Conservation (phyloP, 2,888 invertebrate species). For the Ypsolopha sequella region DNA sequence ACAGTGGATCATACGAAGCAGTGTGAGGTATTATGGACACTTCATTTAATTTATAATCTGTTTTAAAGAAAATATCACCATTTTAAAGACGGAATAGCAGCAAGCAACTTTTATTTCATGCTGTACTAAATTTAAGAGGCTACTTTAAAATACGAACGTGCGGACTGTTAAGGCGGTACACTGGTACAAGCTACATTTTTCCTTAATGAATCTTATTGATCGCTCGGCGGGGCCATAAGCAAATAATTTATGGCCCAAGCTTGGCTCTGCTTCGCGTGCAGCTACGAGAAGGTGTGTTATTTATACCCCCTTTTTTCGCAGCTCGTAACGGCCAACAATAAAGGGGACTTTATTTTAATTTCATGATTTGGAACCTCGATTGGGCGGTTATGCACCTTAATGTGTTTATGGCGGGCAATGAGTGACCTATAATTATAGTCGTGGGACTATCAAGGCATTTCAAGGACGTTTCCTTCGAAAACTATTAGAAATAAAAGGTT, state of each 20-base stretch:
- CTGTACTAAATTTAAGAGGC: not conserved
- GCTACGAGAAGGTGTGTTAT: slow-evolving; percentile 65
- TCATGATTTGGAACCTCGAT: slow-evolving; percentile 70
- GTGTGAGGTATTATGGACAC: too few relatives aligned
- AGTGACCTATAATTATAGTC: slow-evolving; percentile 52
- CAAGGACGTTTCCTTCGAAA: slow-evolving; percentile 17
- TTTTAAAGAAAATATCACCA: too few relatives aligned
- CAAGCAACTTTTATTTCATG: not conserved
- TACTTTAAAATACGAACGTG: not conserved
- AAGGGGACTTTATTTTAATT: slow-evolving; percentile 70
- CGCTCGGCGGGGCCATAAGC: slow-evolving; percentile 46
- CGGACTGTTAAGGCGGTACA: not conserved
- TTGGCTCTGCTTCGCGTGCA: slow-evolving; percentile 49
- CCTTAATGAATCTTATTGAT: slow-evolving; percentile 67
- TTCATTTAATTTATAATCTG: too few relatives aligned
- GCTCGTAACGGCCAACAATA: slow-evolving; percentile 65
- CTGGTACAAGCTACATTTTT: slow-evolving; percentile 45
- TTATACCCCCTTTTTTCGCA: slow-evolving; percentile 71
- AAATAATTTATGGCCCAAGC: slow-evolving; percentile 55
- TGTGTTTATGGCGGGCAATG: slow-evolving; percentile 59
- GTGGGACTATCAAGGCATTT: slow-evolving; percentile 34
- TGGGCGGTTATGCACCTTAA: slow-evolving; percentile 65
- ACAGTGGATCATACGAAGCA: too few relatives aligned
- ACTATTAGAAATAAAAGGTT: not conserved
- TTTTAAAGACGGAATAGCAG: too few relatives aligned